phyloP scores from a whole-genome alignment of 2,113 vertebrate species.

The Scalopus aquaticus region DNA sequence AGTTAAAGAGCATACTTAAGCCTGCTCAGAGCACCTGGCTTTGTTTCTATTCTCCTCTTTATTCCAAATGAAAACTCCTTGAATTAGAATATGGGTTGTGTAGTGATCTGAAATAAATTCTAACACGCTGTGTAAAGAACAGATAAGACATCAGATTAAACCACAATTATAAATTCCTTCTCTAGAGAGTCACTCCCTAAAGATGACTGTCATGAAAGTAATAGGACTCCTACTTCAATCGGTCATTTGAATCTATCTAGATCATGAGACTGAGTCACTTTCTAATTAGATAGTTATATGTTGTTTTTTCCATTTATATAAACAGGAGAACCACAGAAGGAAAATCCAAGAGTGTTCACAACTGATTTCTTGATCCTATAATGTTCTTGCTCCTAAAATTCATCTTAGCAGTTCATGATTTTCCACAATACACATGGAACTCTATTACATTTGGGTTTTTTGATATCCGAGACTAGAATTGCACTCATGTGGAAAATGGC shows the following conservation, averaged over 20 bases:
- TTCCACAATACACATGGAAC: neutral
- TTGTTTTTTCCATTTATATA: neutral
- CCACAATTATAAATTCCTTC: neutral
- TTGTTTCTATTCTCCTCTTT: neutral
- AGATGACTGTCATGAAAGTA: neutral
- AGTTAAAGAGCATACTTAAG: neutral
- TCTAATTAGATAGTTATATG: neutral
- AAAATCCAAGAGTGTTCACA: neutral
- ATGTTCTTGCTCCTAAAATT: neutral
- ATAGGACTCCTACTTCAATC: neutral
- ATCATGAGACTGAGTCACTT: neutral
- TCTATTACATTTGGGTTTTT: neutral
- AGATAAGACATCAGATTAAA: neutral
- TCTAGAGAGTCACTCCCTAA: neutral
- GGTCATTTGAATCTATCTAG: neutral
- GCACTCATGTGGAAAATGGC: neutral
- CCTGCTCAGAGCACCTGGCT: neutral
- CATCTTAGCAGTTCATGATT: neutral
- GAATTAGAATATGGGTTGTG: neutral
- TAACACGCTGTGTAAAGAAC: neutral
- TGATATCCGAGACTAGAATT: neutral
- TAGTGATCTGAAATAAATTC: neutral
- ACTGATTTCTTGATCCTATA: neutral
- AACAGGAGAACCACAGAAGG: neutral
- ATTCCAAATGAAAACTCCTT: neutral